Conservation (phyloP, 2,797 vertebrate species). For the Hafferia zeledoni region DNA sequence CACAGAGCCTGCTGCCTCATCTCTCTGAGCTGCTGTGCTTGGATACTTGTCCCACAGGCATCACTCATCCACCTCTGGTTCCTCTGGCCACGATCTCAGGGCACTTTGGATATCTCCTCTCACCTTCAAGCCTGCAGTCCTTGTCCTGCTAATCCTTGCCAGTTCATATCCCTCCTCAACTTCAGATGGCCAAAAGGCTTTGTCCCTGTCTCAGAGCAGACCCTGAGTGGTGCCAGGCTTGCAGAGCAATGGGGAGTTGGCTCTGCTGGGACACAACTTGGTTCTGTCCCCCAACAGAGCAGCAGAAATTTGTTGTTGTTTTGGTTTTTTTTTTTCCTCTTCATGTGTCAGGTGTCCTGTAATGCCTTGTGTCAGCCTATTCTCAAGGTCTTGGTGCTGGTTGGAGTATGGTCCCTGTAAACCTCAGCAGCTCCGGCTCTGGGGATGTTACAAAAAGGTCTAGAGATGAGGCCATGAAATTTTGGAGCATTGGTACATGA, state of each 20-base stretch:
- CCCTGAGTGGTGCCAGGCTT: background rate
- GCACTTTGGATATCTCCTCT: background rate
- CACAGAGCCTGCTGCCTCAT: background rate
- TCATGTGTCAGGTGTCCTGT: background rate
- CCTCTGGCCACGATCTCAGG: background rate
- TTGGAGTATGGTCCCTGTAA: background rate
- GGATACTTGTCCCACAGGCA: background rate
- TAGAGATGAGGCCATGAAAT: background rate
- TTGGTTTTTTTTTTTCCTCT: rapidly evolving
- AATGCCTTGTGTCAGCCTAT: background rate
- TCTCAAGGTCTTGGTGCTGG: background rate
- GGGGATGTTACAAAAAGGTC: background rate
- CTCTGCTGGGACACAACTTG: background rate
- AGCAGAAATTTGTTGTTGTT: background rate
- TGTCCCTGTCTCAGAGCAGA: background rate
- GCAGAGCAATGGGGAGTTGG: background rate
- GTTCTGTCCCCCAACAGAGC: background rate
- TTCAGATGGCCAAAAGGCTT: background rate
- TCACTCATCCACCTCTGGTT: background rate
- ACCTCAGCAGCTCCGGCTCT: background rate
- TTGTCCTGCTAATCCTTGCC: background rate
- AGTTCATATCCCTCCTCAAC: background rate
- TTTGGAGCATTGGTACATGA: background rate
- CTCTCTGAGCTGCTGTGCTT: background rate
- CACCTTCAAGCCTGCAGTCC: background rate